Evolutionary conservation across 2,888 invertebrate species (phyloP).

Genomic region (Herminia tarsipennalis): DNA sequence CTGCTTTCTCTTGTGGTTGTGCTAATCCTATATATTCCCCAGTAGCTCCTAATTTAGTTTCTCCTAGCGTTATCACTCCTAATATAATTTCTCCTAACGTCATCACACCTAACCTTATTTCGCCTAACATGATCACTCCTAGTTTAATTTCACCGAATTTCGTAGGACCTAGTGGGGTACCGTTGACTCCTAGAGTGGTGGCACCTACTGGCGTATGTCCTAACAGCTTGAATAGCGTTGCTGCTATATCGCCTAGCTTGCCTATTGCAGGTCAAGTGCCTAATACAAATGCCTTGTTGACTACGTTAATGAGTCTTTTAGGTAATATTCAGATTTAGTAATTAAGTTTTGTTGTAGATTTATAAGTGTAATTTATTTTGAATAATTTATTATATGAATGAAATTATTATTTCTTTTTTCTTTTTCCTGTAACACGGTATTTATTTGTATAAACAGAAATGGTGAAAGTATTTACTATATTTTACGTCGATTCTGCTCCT

Average conservation of each 20-base stretch:
- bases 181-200: conserved; percentile 7
- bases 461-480: too few species aligned
- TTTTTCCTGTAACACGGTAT: too few species aligned
- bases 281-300: conserved; percentile 25
- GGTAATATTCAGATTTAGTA: conserved; percentile 24
- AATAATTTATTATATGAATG: conserved; percentile 18
- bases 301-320: conserved; percentile 25
- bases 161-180: conserved; percentile 1
- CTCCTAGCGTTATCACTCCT: conserved; percentile 18
- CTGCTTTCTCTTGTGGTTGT: conserved; percentile 52
- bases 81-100: conserved; percentile 3
- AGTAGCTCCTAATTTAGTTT: conserved; percentile 29
- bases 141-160: conserved; percentile 4
- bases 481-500: too few species aligned
- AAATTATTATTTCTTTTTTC: too few species aligned
- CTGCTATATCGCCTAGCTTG: conserved; percentile 1
- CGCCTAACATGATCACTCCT: conserved; percentile 18
- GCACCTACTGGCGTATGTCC: conserved; percentile 7
- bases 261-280: background rate
- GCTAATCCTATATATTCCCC: conserved; percentile 46
- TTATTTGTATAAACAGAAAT: too few species aligned
- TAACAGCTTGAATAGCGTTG: conserved; percentile 1
- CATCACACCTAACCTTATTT: conserved; percentile 21
- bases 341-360: background rate
- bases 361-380: conserved; percentile 9